These are phyloP conservation scores for Philotrypesis tridentata DNA, from an alignment of 1,140 invertebrate genomes.

Conservation along the genomic window DNA sequence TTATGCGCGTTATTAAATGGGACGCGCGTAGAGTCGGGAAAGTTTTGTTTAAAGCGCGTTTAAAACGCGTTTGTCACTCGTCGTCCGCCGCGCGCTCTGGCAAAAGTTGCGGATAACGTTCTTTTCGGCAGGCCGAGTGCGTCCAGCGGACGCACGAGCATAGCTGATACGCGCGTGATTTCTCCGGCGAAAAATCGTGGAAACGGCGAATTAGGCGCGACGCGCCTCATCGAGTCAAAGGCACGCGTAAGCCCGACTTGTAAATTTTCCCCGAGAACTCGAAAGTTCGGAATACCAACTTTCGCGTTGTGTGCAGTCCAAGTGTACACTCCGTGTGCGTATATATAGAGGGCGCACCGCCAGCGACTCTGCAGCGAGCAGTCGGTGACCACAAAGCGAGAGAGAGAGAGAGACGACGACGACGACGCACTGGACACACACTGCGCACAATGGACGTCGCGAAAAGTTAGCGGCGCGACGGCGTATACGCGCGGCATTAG, in stretches of 20 bases:
- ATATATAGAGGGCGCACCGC: no score
- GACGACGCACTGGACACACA: background rate
- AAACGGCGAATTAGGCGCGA: no score
- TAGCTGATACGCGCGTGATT: no score
- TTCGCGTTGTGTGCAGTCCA: no score
- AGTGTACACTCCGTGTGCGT: no score
- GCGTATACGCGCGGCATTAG: background rate
- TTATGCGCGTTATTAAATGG: slow-evolving; percentile 39
- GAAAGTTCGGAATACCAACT: no score
- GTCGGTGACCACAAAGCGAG: no score
- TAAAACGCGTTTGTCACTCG: background rate
- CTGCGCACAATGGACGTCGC: background rate
- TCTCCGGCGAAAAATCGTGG: no score
- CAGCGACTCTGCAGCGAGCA: no score
- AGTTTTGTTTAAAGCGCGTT: slow-evolving; percentile 9
- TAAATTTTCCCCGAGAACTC: background rate
- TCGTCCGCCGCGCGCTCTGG: no score
- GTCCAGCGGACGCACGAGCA: no score
- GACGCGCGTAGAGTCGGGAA: slow-evolving; percentile 5
- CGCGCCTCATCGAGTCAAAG: background rate
- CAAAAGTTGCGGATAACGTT: background rate
- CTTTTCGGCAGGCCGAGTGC: background rate
- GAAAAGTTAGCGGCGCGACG: background rate
- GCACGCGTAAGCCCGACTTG: background rate
- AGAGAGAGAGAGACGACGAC: no score